phyloP scores from a whole-genome alignment of 2,797 vertebrate species.

The Poeciliopsis presidionis region DNA sequence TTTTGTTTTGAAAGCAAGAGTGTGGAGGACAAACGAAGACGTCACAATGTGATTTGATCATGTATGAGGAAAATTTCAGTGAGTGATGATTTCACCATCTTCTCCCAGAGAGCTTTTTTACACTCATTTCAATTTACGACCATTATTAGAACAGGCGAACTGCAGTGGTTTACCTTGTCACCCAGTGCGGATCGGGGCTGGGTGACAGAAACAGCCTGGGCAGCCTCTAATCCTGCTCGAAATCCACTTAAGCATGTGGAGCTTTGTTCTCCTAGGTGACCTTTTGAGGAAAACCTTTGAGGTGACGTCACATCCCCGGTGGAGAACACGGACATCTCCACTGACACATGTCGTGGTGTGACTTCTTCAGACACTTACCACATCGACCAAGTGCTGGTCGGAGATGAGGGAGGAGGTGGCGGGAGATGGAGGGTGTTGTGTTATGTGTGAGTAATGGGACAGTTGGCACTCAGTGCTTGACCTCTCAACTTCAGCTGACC shows the following conservation, averaged over 20 bases:
- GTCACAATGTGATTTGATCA: too few species aligned
- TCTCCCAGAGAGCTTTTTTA: too few species aligned
- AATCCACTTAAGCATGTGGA: background rate
- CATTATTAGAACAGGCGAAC: background rate
- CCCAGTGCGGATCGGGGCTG: background rate
- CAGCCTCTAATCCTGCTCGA: background rate
- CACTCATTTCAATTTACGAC: too few species aligned
- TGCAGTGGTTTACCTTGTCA: background rate
- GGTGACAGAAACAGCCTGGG: background rate
- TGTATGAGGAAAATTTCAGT: too few species aligned
- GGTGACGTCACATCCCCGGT: background rate
- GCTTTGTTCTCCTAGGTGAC: background rate
- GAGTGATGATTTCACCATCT: too few species aligned
- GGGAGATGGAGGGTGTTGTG: constrained; percentile 27
- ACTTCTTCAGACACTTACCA: constrained; percentile 50
- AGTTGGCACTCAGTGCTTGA: constrained; percentile 54
- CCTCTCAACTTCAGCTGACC: constrained; percentile 71
- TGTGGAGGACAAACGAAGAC: too few species aligned
- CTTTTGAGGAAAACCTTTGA: constrained; percentile 8
- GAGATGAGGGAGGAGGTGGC: constrained; percentile 13
- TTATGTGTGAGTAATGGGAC: constrained; percentile 53
- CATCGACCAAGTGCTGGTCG: constrained; percentile 59
- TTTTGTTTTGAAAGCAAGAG: too few species aligned
- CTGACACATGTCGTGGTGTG: constrained; percentile 43
- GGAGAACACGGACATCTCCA: constrained; percentile 36